Evolutionary conservation across 2,797 vertebrate genomes (phyloP), one percentile per base, ranked within the genome.

Genomic region (Erpetoichthys calabaricus): DNA sequence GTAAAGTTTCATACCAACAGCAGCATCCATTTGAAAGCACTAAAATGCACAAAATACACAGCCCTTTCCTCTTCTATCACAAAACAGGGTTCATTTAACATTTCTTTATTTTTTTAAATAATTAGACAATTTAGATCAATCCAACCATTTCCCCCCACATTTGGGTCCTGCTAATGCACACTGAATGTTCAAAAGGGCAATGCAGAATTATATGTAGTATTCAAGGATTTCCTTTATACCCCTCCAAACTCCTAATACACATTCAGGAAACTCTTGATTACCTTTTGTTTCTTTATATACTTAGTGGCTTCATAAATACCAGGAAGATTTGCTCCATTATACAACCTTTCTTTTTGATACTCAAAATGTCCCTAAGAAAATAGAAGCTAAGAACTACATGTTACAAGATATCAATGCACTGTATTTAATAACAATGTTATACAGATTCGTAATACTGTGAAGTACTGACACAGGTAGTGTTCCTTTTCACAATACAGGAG

Each of bases 71-170:
- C 81, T 83, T 25, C 42, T 5, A 85, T 84, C 82, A 85, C 79
- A 85, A 86, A 86, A 85, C 81, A 78, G 79, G 76, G 85, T 86
- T 86, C 83, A 85, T 87, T 87, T 85, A 86, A 85, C 83, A 83
- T 82, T 74, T 84, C 80, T 87, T 82, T 86, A 82, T 83, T 84
- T 74, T 81, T 87, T 86, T 80, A 86, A 86, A 86, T 85, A 86
- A 86, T 86, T 87, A 84, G 85, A 85, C 83, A 84, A 85, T 84
- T 87, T 82, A 82, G 78, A 86, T 85, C 82, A 71, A 80, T 75
- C 79, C 79, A 82, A 79, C 80, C 74, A 74, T 78, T 78, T 78
- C 71, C 57, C 53, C 56, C 76, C 74, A 76, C 68, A 73, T 77
- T 70, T 65, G 77, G 79, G 77, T 80, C 76, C 59, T 75, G 76